A percentile compares a stretch with the other conserved stretches of the same genome.
phyloP scores from a whole-genome alignment of 1,140 invertebrate genomes.

The Drosophila nigrodunni region DNA sequence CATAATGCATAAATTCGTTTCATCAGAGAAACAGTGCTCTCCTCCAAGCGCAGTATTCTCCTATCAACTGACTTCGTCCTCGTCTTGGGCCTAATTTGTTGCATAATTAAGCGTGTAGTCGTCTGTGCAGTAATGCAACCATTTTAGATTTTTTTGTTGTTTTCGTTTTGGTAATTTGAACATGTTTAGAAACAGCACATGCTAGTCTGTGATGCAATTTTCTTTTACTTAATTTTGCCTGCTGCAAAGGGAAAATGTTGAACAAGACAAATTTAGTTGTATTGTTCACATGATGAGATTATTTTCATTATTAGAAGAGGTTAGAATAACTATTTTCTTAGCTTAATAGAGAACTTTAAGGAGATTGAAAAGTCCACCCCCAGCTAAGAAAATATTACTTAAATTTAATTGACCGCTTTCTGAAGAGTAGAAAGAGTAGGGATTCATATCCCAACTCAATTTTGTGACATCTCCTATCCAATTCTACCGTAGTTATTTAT shows the following conservation, averaged over 20 bases:
- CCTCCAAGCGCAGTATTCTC: not conserved
- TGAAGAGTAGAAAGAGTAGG: too few relatives aligned
- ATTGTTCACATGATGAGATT: too few relatives aligned
- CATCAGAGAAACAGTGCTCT: conserved; percentile 49
- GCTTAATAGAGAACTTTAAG: too few relatives aligned
- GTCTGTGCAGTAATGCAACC: conserved; percentile 48
- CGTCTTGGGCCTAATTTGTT: conserved; percentile 78
- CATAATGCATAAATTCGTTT: conserved; percentile 81
- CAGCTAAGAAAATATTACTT: too few relatives aligned
- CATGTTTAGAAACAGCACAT: conserved; percentile 17
- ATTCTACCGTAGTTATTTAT: too few relatives aligned
- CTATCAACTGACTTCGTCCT: not conserved
- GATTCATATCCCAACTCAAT: too few relatives aligned
- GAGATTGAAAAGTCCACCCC: too few relatives aligned
- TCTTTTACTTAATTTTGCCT: not conserved
- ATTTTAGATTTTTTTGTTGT: conserved; percentile 10
- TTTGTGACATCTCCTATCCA: too few relatives aligned
- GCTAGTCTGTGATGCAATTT: conserved; percentile 11
- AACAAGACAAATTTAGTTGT: too few relatives aligned
- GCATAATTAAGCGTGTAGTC: conserved; percentile 79
- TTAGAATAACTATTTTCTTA: too few relatives aligned
- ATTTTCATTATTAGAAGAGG: too few relatives aligned
- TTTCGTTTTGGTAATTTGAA: conserved; percentile 56
- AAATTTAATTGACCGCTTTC: too few relatives aligned
- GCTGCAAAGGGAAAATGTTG: not conserved